Evolutionary conservation across 2,797 vertebrate genomes (phyloP).

Genomic region (Thamnophis elegans): DNA sequence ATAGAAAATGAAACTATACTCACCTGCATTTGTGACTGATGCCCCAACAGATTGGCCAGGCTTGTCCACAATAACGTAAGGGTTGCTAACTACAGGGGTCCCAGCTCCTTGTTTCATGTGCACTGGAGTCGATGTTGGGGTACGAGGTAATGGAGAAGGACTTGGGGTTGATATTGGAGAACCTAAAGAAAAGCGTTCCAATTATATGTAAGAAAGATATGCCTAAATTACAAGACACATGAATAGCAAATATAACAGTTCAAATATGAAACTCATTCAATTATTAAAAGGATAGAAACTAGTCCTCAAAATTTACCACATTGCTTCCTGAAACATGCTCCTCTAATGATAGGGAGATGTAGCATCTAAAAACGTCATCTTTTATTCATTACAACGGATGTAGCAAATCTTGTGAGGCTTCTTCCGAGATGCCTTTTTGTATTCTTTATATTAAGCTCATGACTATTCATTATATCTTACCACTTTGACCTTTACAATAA

Average conservation of each 20-base stretch:
- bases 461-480: not conserved
- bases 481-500: not conserved
- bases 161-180: slow-evolving; percentile 96
- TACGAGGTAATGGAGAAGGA: slow-evolving; percentile 90
- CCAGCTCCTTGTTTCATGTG: slow-evolving; percentile 84
- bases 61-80: slow-evolving; percentile 90
- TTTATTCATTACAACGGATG: not conserved
- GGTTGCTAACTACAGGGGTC: slow-evolving; percentile 83
- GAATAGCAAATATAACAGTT: slow-evolving; percentile 10
- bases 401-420: not conserved
- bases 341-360: slow-evolving; percentile 30
- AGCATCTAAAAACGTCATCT: slow-evolving; percentile 16
- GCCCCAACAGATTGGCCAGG: slow-evolving; percentile 85
- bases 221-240: slow-evolving; percentile 16
- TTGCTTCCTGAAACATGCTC: slow-evolving; percentile 3
- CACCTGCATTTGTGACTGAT: slow-evolving; percentile 74
- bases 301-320: not conserved
- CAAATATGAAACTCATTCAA: not conserved
- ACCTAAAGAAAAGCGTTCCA: slow-evolving; percentile 75
- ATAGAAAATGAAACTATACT: not conserved
- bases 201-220: slow-evolving; percentile 39
- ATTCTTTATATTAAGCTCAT: not conserved
- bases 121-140: slow-evolving; percentile 86
- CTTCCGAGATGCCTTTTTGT: not conserved
- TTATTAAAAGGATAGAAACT: slow-evolving; percentile 21